Evolutionary conservation across 2,113 vertebrate genomes (phyloP).

Genomic region (Strix uralensis): DNA sequence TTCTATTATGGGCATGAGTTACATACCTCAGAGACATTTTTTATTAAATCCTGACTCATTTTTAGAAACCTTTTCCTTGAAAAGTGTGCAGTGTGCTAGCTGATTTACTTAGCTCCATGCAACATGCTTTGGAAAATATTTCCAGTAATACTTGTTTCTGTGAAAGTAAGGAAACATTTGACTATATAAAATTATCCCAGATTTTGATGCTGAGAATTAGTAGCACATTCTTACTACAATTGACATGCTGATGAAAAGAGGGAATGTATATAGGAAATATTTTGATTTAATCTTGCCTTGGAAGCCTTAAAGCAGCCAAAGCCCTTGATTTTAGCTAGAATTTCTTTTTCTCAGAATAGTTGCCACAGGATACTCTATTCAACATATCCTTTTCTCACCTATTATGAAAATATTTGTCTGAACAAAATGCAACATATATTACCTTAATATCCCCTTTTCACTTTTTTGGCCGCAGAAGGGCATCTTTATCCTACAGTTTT

Average conservation of each 20-base stretch:
- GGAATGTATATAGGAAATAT: constrained; percentile 19
- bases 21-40: constrained; percentile 4
- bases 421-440: not conserved
- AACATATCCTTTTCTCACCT: not conserved
- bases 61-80: constrained; percentile 28
- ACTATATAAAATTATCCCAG: not conserved
- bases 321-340: not conserved
- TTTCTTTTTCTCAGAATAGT: not conserved
- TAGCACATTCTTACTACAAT: not conserved
- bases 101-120: not conserved
- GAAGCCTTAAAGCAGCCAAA: constrained; percentile 26
- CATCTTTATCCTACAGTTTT: not conserved
- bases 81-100: not conserved
- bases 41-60: constrained; percentile 46
- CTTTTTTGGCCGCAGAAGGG: not conserved
- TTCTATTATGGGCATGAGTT: constrained; percentile 41
- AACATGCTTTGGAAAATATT: not conserved
- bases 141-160: constrained; percentile 12
- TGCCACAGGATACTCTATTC: not conserved
- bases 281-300: constrained; percentile 25
- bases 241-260: constrained; percentile 29
- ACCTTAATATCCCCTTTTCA: not conserved
- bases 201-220: constrained; percentile 33
- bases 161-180: not conserved
- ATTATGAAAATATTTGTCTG: not conserved